Evolutionary conservation across 2,797 vertebrate genomes (phyloP), one percentile per base, ranked within the genome.

Genomic region (Syngnathus acus): DNA sequence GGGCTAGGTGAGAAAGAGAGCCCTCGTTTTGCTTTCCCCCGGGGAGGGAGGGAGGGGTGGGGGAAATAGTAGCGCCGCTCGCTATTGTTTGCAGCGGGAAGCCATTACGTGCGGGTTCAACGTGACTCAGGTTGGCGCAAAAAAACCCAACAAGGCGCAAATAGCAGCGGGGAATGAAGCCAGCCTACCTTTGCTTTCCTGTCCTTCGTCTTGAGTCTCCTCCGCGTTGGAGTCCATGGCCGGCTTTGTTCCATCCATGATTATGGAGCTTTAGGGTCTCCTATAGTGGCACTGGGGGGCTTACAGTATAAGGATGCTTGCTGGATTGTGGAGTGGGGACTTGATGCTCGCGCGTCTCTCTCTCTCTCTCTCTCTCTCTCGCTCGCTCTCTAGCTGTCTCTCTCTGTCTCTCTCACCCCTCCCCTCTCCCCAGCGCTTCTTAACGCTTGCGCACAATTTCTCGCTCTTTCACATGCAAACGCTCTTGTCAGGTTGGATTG

Each of bases 171-270:
- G 26, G 9, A 50, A 6, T 6, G 1, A 50, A 9, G 65, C 81
- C 87, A 9, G 65, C 81, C 87, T 95, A 98, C 96, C 96, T 99
- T 96, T 98, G 92, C 94, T 97, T 84, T 97, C 96, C 89, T 95
- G 95, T 77, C 93, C 94, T 92, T 96, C 94, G 83, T 97, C 96
- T 75, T 93, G 92, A 81, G 91, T 94, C 90, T 98, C 96, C 88
- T 96, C 95, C 37, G 93, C 88, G 88, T 90, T 93, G 91, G 95
- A 92, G 93, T 98, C 96, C 95, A 96, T 94, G 90, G 91, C 92
- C 89, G 94, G 93, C 92, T 99, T 98, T 89, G 95, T 95, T 89
- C 95, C 95, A 92, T 97, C 93, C 94, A 97, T 95, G 72, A 72
- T 83, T 76, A 60, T 39, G 76, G 65, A 57, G 87, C 91, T 90